phyloP scores from a whole-genome alignment of 2,113 vertebrate genomes.

The Syngnathoides biaculeatus region DNA sequence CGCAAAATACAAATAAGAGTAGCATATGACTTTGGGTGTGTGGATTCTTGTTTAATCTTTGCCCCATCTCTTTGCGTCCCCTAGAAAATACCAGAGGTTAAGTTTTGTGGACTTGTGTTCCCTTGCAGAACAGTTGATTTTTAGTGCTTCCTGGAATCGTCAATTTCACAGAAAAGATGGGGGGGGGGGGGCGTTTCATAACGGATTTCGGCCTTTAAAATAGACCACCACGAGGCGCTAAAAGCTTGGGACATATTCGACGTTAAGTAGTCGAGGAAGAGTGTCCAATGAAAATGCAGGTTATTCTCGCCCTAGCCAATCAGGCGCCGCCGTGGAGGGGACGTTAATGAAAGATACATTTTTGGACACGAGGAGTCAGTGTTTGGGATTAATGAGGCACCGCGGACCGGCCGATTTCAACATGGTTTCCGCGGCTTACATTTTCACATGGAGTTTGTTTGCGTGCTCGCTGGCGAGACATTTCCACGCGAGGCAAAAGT shows the following conservation, averaged over 20 bases:
- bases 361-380: slow-evolving; percentile 22
- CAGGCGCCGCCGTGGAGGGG: slow-evolving; percentile 35
- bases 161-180: background rate
- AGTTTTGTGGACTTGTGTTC: background rate
- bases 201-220: background rate
- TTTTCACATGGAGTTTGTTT: slow-evolving; percentile 40
- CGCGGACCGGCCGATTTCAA: slow-evolving; percentile 10
- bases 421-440: slow-evolving; percentile 37
- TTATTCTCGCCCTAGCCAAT: slow-evolving; percentile 56
- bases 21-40: background rate
- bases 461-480: slow-evolving; percentile 15
- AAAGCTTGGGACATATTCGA: background rate
- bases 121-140: background rate
- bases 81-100: background rate
- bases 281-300: slow-evolving; percentile 49
- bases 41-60: background rate
- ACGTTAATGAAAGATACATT: slow-evolving; percentile 42
- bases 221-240: slow-evolving; percentile 34
- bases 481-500: background rate
- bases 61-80: background rate
- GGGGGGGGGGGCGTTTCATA: background rate
- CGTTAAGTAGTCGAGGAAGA: slow-evolving; percentile 13
- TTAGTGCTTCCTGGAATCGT: slow-evolving; percentile 13
- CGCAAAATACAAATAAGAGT: background rate
- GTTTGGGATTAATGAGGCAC: slow-evolving; percentile 20